Evolutionary conservation across 2,113 vertebrate species (phyloP).

Genomic region (Ictalurus punctatus): DNA sequence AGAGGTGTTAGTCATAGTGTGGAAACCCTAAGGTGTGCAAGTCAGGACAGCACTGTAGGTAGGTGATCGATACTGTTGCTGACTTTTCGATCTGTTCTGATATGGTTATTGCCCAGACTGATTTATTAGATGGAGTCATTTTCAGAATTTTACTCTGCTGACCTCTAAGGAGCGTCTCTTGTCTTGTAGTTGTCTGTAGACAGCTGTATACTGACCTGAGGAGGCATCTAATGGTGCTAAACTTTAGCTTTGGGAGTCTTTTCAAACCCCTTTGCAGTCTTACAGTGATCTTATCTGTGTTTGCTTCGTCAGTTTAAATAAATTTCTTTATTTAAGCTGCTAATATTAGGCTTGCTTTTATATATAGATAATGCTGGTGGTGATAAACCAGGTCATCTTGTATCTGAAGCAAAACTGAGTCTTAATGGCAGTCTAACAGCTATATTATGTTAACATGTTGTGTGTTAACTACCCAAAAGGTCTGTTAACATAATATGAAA

Average conservation of each 20-base stretch:
- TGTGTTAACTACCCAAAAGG: no score
- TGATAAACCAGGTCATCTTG: neutral
- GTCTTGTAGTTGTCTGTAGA: neutral
- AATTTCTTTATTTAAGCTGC: neutral
- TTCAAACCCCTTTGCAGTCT: neutral
- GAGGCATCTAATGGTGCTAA: neutral
- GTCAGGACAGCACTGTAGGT: neutral
- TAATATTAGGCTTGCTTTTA: neutral
- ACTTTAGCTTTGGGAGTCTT: neutral
- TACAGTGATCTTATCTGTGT: neutral
- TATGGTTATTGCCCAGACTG: constrained; percentile 3
- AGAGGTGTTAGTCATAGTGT: constrained; percentile 4
- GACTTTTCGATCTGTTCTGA: neutral
- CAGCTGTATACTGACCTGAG: neutral
- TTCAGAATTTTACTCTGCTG: neutral
- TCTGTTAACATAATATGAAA: neutral
- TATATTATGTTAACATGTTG: no score
- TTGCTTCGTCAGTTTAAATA: neutral
- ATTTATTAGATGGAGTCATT: neutral
- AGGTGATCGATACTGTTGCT: neutral
- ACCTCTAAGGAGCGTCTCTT: neutral
- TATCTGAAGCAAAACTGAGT: neutral
- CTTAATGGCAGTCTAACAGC: no score
- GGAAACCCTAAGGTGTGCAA: neutral
- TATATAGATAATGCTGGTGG: neutral